These are phyloP conservation scores for Pantala flavescens DNA, from an alignment of 1,140 invertebrate genomes.

Conservation along the genomic window DNA sequence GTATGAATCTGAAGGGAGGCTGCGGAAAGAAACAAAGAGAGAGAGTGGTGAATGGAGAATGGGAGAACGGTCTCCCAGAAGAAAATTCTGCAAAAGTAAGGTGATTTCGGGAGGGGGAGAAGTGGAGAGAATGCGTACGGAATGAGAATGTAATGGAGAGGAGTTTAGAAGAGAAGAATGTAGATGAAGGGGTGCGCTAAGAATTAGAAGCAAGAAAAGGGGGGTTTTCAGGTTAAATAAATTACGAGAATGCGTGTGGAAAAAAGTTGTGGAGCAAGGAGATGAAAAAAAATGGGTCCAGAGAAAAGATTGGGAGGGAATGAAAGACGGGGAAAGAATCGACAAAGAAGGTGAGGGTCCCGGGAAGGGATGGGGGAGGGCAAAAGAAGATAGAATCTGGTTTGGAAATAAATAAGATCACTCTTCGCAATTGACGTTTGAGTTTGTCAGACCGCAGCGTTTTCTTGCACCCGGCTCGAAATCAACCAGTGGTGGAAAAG, in stretches of 20 bases:
- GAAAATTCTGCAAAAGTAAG: neutral
- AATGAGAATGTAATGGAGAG: neutral
- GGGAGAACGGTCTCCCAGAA: neutral
- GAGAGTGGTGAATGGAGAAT: too few relatives aligned
- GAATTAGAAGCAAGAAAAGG: neutral
- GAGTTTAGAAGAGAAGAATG: neutral
- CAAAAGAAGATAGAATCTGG: neutral
- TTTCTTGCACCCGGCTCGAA: neutral
- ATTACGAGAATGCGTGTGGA: neutral
- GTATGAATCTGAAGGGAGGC: too few relatives aligned
- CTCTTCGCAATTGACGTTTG: neutral
- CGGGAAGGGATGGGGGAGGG: neutral
- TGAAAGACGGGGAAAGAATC: neutral
- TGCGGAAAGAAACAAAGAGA: too few relatives aligned
- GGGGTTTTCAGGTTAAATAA: neutral
- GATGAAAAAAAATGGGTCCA: neutral
- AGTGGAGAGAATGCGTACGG: neutral
- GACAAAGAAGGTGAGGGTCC: neutral
- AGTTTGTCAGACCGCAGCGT: neutral
- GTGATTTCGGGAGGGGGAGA: neutral
- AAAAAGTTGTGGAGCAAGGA: neutral
- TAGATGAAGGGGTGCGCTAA: neutral
- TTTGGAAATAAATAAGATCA: conserved; percentile 1
- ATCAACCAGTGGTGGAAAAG: neutral
- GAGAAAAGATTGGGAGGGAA: neutral